Evolutionary conservation across 2,113 vertebrate species (phyloP).

Genomic region (Muscicapa adusta): DNA sequence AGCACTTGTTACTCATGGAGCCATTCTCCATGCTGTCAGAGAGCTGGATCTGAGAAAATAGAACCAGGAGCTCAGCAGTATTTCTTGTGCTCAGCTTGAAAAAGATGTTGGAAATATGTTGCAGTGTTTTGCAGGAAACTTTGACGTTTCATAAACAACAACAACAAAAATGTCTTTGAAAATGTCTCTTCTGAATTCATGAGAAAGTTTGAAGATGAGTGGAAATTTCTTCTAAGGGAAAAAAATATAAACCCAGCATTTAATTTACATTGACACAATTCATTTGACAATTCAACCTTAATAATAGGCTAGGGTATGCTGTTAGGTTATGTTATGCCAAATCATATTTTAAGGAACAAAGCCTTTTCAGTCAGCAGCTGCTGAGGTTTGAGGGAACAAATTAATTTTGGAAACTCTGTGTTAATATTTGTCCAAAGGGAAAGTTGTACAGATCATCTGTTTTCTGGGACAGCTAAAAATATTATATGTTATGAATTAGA

Average conservation of each 20-base stretch:
- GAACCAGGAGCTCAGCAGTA: neutral
- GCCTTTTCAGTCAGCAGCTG: neutral
- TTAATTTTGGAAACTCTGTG: neutral
- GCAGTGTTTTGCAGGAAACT: neutral
- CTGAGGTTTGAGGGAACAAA: conserved; percentile 2
- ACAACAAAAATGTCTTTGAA: neutral
- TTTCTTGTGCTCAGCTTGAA: neutral
- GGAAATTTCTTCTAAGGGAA: neutral
- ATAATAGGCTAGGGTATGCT: neutral
- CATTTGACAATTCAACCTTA: neutral
- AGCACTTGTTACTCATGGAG: neutral
- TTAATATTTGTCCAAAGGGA: neutral
- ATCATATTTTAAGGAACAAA: neutral
- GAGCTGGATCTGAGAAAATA: neutral
- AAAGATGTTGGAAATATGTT: neutral
- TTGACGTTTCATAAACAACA: neutral
- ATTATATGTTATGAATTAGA: neutral
- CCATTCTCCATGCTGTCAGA: neutral
- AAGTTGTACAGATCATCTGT: neutral
- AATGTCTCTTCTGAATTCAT: neutral
- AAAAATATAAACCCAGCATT: neutral
- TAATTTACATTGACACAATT: neutral
- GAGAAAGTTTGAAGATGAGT: neutral
- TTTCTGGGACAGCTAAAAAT: conserved; percentile 21
- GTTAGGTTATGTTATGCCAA: neutral